Evolutionary conservation across 1,140 invertebrate species (phyloP).

Genomic region (Luehdorfia chinensis): DNA sequence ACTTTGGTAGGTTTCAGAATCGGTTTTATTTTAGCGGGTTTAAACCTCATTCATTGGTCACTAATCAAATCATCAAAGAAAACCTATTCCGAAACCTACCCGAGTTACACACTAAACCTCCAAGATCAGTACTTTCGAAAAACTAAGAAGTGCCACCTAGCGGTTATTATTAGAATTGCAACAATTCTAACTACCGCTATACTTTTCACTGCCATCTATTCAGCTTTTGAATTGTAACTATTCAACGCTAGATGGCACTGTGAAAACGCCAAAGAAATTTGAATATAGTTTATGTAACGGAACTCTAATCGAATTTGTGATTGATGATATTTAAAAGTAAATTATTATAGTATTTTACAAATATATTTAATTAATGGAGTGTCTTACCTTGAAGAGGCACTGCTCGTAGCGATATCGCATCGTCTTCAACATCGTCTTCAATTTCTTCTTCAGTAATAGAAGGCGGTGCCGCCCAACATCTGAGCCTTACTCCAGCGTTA

Average conservation of each 20-base stretch:
- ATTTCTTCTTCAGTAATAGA: slow-evolving; percentile 83
- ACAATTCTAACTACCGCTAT: background rate
- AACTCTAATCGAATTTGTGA: too few relatives aligned
- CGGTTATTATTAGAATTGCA: slow-evolving; percentile 11
- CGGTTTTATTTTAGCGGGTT: too few relatives aligned
- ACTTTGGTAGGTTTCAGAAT: too few relatives aligned
- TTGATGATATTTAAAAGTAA: too few relatives aligned
- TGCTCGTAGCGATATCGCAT: slow-evolving; percentile 61
- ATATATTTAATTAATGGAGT: too few relatives aligned
- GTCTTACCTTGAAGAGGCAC: slow-evolving; percentile 54
- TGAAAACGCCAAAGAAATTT: background rate
- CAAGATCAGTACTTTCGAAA: too few relatives aligned
- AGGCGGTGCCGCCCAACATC: slow-evolving; percentile 80
- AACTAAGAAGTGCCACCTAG: slow-evolving; percentile 32
- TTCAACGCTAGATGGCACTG: slow-evolving; percentile 31
- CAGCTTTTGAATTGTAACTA: too few relatives aligned
- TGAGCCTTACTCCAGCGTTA: slow-evolving; percentile 78
- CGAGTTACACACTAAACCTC: too few relatives aligned
- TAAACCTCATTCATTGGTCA: too few relatives aligned
- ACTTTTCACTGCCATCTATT: background rate
- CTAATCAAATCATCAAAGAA: too few relatives aligned
- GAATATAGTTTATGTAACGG: background rate
- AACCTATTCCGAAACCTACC: too few relatives aligned
- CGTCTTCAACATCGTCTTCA: slow-evolving; percentile 73
- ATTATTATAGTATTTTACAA: too few relatives aligned